Percentiles rank a stretch among this genome's conserved stretches.
These are phyloP conservation scores for Stichopus horrens DNA, from an alignment of 53 echinoderm and acorn worm species.

Conservation along the genomic window DNA sequence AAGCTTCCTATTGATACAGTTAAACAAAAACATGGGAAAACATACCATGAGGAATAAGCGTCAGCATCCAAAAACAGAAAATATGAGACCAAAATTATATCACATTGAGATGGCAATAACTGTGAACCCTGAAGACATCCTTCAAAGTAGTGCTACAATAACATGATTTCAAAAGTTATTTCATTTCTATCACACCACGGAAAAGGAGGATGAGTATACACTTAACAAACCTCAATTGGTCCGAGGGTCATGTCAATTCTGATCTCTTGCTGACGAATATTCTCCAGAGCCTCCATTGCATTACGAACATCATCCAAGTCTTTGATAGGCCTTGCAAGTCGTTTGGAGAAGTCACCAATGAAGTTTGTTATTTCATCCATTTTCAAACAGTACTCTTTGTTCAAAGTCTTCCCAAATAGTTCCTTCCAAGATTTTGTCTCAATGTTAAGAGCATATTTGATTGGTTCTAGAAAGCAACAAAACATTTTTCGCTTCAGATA, in stretches of 20 bases:
- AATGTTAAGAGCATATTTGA: conserved; percentile 83
- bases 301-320: conserved; percentile 95
- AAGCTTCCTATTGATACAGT: conserved; percentile 75
- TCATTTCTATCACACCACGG: no score
- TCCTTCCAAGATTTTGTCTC: conserved; percentile 96
- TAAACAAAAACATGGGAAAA: neutral
- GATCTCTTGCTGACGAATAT: conserved; percentile 87
- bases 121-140: no score
- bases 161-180: no score
- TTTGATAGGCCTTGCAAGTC: conserved; percentile 79
- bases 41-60: neutral
- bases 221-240: conserved; percentile 77
- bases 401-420: conserved; percentile 85
- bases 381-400: conserved; percentile 91
- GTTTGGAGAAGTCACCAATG: conserved; percentile 84
- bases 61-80: neutral
- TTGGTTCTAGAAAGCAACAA: conserved; percentile 68
- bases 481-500: neutral
- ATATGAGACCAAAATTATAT: neutral
- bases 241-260: conserved; percentile 98
- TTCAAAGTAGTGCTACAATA: no score
- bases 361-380: conserved; percentile 95
- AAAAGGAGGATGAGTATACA: no score
- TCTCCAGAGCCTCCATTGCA: conserved; percentile 91
- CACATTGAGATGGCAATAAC: no score